Evolutionary conservation across 2,888 invertebrate genomes (phyloP).

Genomic region (Noctua pronuba): DNA sequence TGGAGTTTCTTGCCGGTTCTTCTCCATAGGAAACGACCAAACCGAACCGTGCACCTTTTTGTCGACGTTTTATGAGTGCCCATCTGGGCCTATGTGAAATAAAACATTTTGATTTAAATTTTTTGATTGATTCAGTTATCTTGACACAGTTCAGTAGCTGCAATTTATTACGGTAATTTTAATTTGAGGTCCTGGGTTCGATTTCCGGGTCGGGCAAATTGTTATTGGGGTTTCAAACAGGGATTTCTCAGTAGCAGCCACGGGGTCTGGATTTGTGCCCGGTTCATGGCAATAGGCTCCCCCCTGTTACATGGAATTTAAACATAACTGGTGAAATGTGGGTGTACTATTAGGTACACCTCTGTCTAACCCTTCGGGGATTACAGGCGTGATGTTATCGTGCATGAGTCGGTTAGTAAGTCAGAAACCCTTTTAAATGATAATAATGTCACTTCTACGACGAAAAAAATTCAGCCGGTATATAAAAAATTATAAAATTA

Average conservation of each 20-base stretch:
- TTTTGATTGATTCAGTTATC: too few species aligned
- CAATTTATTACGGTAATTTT: not conserved
- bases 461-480: rapidly evolving
- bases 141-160: not conserved
- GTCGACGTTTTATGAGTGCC: too few species aligned
- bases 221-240: not conserved
- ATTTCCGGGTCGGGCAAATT: not conserved
- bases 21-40: too few species aligned
- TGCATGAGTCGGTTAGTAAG: not conserved
- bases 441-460: too few species aligned
- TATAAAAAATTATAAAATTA: constrained; percentile 5
- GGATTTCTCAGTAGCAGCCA: not conserved
- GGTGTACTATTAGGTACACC: not conserved
- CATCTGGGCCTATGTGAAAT: too few species aligned
- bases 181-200: not conserved
- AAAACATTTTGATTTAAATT: too few species aligned
- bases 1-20: too few species aligned
- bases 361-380: not conserved
- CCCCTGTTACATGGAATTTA: too few species aligned
- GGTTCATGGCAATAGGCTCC: too few species aligned
- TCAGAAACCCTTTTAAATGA: not conserved
- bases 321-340: too few species aligned
- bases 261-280: too few species aligned
- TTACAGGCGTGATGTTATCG: not conserved
- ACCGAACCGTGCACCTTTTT: too few species aligned